A percentile compares a stretch with the other conserved stretches of the same genome.
Conservation (phyloP, 2,797 vertebrate species). For the Apogon talboti region DNA sequence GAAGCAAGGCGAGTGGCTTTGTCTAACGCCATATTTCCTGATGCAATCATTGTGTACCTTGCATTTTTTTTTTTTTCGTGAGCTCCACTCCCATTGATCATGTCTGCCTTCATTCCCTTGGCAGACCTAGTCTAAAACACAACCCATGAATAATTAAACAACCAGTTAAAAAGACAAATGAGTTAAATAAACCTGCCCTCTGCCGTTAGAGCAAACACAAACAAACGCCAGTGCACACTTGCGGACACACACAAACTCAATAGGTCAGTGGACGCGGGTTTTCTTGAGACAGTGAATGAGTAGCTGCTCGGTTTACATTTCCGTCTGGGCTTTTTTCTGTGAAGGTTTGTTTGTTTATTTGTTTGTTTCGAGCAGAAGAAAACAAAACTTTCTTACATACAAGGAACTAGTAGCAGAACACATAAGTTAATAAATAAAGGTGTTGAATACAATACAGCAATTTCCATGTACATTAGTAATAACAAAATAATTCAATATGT, state of each 20-base stretch:
- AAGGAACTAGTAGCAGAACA: no score
- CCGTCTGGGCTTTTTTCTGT: constrained; percentile 19
- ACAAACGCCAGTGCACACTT: constrained; percentile 44
- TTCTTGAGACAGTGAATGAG: constrained; percentile 54
- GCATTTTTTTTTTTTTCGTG: constrained; percentile 34
- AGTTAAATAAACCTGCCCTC: constrained; percentile 73
- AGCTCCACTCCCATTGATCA: constrained; percentile 66
- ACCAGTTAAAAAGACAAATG: constrained; percentile 80
- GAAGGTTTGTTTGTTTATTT: no score
- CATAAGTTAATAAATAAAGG: no score
- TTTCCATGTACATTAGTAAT: no score
- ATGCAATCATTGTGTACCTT: constrained; percentile 22
- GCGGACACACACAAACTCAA: constrained; percentile 27
- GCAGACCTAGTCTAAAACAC: constrained; percentile 63
- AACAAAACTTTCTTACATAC: no score
- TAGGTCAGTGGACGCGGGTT: constrained; percentile 38
- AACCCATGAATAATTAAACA: constrained; percentile 81
- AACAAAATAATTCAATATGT: no score
- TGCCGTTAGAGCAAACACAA: constrained; percentile 40
- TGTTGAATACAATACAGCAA: no score
- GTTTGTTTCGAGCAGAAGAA: no score
- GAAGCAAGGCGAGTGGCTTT: neutral
- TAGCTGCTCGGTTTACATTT: constrained; percentile 51
- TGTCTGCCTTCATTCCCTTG: constrained; percentile 42
- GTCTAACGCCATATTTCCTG: constrained; percentile 26